phyloP scores from a whole-genome alignment of 2,797 vertebrate genomes.

The Urophycis tenuis region DNA sequence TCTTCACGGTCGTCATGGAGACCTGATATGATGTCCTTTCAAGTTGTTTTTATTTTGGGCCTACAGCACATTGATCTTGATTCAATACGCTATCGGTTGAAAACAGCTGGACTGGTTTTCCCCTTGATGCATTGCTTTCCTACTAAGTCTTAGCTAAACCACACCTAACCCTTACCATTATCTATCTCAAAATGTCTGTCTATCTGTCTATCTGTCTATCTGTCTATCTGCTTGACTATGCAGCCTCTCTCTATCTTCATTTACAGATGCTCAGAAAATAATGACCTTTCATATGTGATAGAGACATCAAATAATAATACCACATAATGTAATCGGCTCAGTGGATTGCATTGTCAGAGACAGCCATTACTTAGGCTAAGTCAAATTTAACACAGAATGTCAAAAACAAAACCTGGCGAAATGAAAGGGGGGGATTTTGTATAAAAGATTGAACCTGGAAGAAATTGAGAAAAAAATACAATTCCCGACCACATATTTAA shows the following conservation, averaged over 20 bases:
- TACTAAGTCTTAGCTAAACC: too few species aligned
- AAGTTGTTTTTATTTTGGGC: too few species aligned
- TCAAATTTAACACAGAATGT: too few species aligned
- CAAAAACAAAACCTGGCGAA: too few species aligned
- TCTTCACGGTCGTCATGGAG: conserved; percentile 56
- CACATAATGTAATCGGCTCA: too few species aligned
- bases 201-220: background rate
- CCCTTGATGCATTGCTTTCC: background rate
- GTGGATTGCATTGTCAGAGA: too few species aligned
- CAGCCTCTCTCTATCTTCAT: background rate
- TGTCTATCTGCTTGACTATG: background rate
- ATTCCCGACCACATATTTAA: background rate
- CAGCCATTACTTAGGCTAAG: too few species aligned
- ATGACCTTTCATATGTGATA: too few species aligned
- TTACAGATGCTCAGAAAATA: background rate
- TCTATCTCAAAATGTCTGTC: too few species aligned
- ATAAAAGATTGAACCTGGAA: background rate
- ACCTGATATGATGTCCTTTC: conserved; percentile 11
- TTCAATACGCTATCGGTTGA: background rate
- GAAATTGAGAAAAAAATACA: background rate
- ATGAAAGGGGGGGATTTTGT: background rate
- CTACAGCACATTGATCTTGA: background rate
- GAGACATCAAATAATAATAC: too few species aligned
- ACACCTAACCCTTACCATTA: background rate
- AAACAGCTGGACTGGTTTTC: background rate